These are phyloP conservation scores for Platerodrilus igneus DNA, from an alignment of 2,888 invertebrate genomes.

Conservation along the genomic window DNA sequence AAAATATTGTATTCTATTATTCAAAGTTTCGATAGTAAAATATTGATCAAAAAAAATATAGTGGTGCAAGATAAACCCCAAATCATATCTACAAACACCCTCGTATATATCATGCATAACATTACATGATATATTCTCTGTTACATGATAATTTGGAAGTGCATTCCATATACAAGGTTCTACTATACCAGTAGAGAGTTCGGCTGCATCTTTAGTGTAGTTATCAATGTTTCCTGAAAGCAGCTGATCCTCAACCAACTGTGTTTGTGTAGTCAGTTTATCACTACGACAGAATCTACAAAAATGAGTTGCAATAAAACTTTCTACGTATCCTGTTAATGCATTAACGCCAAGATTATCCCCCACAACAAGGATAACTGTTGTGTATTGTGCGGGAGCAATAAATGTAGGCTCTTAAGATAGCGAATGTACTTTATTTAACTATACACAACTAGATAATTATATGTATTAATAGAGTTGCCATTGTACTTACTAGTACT, in stretches of 20 bases:
- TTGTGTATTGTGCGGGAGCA: too few species aligned
- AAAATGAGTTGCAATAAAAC: constrained; percentile 6
- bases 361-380: constrained; percentile 3
- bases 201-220: constrained; percentile 7
- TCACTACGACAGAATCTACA: constrained; percentile 3
- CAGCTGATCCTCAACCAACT: neutral
- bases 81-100: constrained; percentile 17
- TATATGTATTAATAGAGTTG: too few species aligned
- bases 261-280: neutral
- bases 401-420: too few species aligned
- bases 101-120: constrained; percentile 32
- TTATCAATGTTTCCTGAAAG: neutral
- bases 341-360: constrained; percentile 8
- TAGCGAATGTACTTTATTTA: too few species aligned
- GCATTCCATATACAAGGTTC: constrained; percentile 25
- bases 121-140: constrained; percentile 27
- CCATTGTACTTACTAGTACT: too few species aligned
- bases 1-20: constrained; percentile 20
- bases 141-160: constrained; percentile 27
- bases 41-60: constrained; percentile 16
- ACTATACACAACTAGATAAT: too few species aligned
- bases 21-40: constrained; percentile 19
- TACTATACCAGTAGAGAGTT: constrained; percentile 26
- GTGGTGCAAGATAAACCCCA: constrained; percentile 10
- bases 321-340: constrained; percentile 3